Percentiles rank a stretch among this genome's conserved stretches.
These are phyloP conservation scores for Jaculus jaculus DNA, from an alignment of 2,113 vertebrate genomes.

Conservation along the genomic window DNA sequence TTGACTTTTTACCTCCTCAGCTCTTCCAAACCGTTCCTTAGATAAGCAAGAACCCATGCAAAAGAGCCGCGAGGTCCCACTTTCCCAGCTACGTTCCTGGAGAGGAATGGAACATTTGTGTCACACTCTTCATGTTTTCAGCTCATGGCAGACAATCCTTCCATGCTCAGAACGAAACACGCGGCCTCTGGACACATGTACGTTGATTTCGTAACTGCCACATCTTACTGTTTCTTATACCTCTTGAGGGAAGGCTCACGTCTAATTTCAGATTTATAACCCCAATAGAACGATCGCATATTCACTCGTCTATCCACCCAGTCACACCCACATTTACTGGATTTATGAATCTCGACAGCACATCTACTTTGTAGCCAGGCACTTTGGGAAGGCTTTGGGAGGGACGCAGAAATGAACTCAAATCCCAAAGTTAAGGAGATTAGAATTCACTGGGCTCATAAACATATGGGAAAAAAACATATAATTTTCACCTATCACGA, in stretches of 20 bases:
- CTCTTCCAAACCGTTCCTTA: not conserved
- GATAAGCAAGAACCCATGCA: not conserved
- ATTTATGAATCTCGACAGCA: constrained; percentile 50
- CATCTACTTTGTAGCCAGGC: not conserved
- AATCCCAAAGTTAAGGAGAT: not conserved
- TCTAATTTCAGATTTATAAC: constrained; percentile 55
- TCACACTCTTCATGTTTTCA: not conserved
- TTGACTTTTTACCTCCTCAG: not conserved
- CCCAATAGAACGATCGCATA: not conserved
- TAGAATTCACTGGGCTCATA: not conserved
- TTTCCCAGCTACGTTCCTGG: not conserved
- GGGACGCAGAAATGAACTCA: constrained; percentile 18
- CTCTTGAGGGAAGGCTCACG: constrained; percentile 46
- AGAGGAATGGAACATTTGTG: not conserved
- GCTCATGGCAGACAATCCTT: not conserved
- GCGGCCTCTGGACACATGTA: not conserved
- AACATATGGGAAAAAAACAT: constrained; percentile 1
- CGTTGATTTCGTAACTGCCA: not conserved
- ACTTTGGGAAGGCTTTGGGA: not conserved
- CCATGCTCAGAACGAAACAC: not conserved
- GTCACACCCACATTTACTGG: constrained; percentile 42
- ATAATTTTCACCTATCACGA: not conserved
- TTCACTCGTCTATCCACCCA: constrained; percentile 13
- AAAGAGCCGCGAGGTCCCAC: not conserved
- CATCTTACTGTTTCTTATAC: constrained; percentile 15